These are phyloP conservation scores for Uromys caudimaculatus DNA, from an alignment of 2,797 vertebrate species.

Conservation along the genomic window DNA sequence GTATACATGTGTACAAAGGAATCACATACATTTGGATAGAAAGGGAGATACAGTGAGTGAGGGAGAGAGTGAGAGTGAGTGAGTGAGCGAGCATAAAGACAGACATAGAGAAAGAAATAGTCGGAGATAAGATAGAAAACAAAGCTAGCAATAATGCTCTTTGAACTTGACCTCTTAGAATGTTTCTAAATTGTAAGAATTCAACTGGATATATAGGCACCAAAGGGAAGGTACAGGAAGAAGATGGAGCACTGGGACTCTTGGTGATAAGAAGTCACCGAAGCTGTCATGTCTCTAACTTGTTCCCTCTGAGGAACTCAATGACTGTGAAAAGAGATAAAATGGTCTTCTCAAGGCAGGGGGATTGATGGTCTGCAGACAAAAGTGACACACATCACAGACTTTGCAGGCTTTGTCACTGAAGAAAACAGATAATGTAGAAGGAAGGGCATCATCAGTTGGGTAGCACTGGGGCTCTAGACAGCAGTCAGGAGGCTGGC, in stretches of 20 bases:
- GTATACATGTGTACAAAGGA: not conserved
- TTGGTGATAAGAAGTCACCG: slow-evolving; percentile 12
- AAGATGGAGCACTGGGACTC: not conserved
- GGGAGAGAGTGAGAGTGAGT: not conserved
- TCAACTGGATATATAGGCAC: not conserved
- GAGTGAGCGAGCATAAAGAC: not conserved
- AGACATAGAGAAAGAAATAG: not conserved
- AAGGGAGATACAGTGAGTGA: not conserved
- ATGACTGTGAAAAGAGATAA: slow-evolving; percentile 62
- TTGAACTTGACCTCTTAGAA: not conserved
- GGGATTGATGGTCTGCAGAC: slow-evolving; percentile 62
- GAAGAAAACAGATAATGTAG: slow-evolving; percentile 54
- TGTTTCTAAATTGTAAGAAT: not conserved
- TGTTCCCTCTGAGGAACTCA: slow-evolving; percentile 35
- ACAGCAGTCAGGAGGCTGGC: not conserved
- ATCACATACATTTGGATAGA: no score
- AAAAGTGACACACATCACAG: slow-evolving; percentile 70
- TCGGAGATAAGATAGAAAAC: not conserved
- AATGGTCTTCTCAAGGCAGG: slow-evolving; percentile 44
- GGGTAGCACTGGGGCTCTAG: not conserved
- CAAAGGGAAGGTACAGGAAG: not conserved
- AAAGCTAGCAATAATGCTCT: not conserved
- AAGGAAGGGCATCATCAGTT: slow-evolving; percentile 44
- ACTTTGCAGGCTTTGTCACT: slow-evolving; percentile 14
- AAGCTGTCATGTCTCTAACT: not conserved